Percentiles rank a stretch among this genome's conserved stretches.
Evolutionary conservation across 2,888 invertebrate genomes (phyloP).

Genomic region (Acronicta psi): DNA sequence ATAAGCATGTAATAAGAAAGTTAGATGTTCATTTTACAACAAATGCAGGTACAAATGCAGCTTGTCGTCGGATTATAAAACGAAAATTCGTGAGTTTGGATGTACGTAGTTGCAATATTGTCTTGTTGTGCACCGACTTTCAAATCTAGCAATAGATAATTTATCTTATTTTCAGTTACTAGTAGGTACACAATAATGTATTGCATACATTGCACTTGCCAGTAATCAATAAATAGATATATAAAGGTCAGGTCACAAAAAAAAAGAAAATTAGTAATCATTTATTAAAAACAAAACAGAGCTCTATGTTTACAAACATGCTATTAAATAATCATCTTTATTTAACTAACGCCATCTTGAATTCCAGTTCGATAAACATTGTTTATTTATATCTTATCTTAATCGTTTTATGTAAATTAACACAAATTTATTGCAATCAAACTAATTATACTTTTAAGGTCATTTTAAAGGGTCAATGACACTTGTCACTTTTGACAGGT

Average conservation of each 20-base stretch:
- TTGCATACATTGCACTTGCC: too few relatives aligned
- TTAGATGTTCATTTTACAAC: too few relatives aligned
- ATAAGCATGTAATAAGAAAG: too few relatives aligned
- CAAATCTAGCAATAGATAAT: too few relatives aligned
- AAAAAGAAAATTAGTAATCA: slow-evolving; percentile 7
- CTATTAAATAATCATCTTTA: slow-evolving; percentile 22
- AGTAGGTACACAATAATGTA: too few relatives aligned
- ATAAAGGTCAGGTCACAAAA: neutral
- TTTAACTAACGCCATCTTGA: slow-evolving; percentile 38
- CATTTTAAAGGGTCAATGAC: slow-evolving; percentile 17
- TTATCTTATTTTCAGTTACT: too few relatives aligned
- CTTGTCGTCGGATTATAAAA: too few relatives aligned
- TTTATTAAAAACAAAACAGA: slow-evolving; percentile 8
- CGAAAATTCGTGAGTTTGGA: too few relatives aligned
- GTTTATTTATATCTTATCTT: slow-evolving; percentile 28
- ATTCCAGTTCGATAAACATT: slow-evolving; percentile 41
- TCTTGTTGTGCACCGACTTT: too few relatives aligned
- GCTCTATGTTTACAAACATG: slow-evolving; percentile 39
- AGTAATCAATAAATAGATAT: too few relatives aligned
- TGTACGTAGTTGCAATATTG: too few relatives aligned
- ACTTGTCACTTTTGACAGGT: slow-evolving; percentile 22
- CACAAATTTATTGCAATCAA: slow-evolving; percentile 28
- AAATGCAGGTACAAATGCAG: too few relatives aligned
- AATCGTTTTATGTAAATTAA: slow-evolving; percentile 16
- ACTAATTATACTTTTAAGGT: slow-evolving; percentile 23